Base-by-base conservation (phyloP, 37 sponge, comb jelly and placozoan species). In the Halichondria panicea region DNA sequence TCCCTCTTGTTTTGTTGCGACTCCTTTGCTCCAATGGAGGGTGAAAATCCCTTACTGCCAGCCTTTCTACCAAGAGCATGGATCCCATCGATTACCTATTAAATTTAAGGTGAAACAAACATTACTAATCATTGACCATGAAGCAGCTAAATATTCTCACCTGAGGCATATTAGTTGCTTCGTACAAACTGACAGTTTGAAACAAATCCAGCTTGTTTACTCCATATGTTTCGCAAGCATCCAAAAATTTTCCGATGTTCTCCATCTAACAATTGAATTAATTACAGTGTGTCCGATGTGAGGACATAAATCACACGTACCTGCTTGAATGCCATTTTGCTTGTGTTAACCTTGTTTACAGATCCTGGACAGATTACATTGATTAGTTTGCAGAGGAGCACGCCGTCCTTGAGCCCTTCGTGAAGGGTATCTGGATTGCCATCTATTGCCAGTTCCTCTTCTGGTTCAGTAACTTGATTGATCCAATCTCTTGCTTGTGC, bases 121-220 rank as follows among this genome's bases (percentile, higher is more conserved):
- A 11, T 55, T 27, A 48, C n/a, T n/a, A n/a, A n/a, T n/a, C n/a
- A n/a, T n/a, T n/a, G n/a, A n/a, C n/a, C n/a, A n/a, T n/a, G n/a
- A n/a, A n/a, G n/a, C n/a, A n/a, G n/a, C n/a, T n/a, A n/a, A n/a
- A n/a, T n/a, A n/a, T n/a, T n/a, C 84, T 9, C 50, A 95, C 96
- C 62, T 97, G 98, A 22, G 73, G 76, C 58, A 97, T 89, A 71
- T 97, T 97, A 37, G 81, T 70, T 39, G 41, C 84, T 65, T 97
- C 98, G 54, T 87, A 97, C 67, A 97, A 45, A 48, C 92, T 95
- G 11, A 92, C 98, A 19, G 98, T 97, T 68, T 97, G 98, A 79
- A 97, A 97, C 9, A 79, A 41, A 38, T 97, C 96, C 0, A 60
- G 37, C 50, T 89, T 92, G 32, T 50, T 43, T 21, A 97, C 39